Percentiles rank a stretch among this genome's conserved stretches.
phyloP scores from a whole-genome alignment of 2,113 vertebrate genomes.

The Scomber colias region DNA sequence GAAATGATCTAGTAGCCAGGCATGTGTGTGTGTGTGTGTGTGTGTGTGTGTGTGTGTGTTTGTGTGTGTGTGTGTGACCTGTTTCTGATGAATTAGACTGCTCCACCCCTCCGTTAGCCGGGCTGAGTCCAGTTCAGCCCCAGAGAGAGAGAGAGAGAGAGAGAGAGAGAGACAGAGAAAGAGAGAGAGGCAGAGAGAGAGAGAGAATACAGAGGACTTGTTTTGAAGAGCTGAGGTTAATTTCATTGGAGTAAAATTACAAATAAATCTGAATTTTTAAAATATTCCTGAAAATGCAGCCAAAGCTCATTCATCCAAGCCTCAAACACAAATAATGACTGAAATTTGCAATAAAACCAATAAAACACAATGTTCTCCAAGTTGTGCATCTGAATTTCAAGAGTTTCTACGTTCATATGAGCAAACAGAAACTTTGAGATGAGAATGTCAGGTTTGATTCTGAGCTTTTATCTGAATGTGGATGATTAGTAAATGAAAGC shows the following conservation, averaged over 20 bases:
- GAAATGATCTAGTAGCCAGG: slow-evolving; percentile 87
- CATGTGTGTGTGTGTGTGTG: slow-evolving; percentile 37
- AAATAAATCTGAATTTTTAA: slow-evolving; percentile 14
- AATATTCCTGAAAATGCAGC: slow-evolving; percentile 7
- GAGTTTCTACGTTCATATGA: background rate
- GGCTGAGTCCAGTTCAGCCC: slow-evolving; percentile 44
- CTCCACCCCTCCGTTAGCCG: slow-evolving; percentile 63
- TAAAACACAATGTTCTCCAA: background rate
- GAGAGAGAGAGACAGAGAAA: background rate
- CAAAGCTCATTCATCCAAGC: background rate
- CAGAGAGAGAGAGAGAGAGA: slow-evolving; percentile 36
- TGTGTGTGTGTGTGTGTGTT: slow-evolving; percentile 37
- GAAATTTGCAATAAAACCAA: too few species aligned
- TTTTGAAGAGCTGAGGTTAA: slow-evolving; percentile 25
- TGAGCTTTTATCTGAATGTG: background rate
- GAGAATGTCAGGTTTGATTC: background rate
- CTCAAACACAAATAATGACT: background rate
- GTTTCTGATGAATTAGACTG: slow-evolving; percentile 55
- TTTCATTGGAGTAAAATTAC: slow-evolving; percentile 19
- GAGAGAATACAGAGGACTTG: slow-evolving; percentile 34
- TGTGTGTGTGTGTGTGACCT: slow-evolving; percentile 49
- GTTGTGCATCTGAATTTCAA: background rate
- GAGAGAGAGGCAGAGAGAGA: too few species aligned
- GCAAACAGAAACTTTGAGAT: background rate
- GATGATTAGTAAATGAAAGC: background rate